Evolutionary conservation across 2,888 invertebrate genomes (phyloP), one percentile per base, ranked within the genome.

Genomic region (Brachylomia viminalis): DNA sequence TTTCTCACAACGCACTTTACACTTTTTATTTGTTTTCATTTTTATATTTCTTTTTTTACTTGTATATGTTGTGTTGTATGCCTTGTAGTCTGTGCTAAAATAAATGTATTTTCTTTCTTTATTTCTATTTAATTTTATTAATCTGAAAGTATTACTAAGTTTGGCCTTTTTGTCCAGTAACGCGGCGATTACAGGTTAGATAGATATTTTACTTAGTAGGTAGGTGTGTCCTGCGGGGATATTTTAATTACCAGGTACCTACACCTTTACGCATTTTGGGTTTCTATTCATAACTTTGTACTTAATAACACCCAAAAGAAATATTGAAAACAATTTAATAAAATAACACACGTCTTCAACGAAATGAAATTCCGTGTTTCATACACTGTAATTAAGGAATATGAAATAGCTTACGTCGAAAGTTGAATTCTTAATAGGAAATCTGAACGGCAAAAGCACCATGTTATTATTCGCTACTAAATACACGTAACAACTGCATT

Each of bases 381-480:
- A 38, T 81, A 83, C 80, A 79, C 80, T 75, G 65, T 81, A 77
- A 87, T 87, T 88, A 86, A 68, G 54, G 79, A 86, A 85, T 82
- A 77, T 86, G 78, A 85, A 91, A 91, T 91, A 88, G 90, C 86
- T 88, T 84, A 84, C 81, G 78, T 82, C 79, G 86, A 79, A 82
- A 70, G 52, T 69, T 88, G 77, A 88, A 88, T 88, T 78, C 77
- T 86, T 85, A 84, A 89, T 88, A 82, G 72, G 74, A 87, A 88
- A 91, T 92, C 89, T 88, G 90, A 89, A 89, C 90, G 79, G 85
- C 83, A 76, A 87, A 83, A 83, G 75, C 76, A 91, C 83, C 90
- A 89, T 88, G 82, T 92, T 82, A 93, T 93, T 93, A 93, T 86
- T 87, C 72, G 77, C 79, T 54, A 89, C 88, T 82, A 90, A 90